Conservation (phyloP, 2,797 vertebrate species). For the Manis javanica region DNA sequence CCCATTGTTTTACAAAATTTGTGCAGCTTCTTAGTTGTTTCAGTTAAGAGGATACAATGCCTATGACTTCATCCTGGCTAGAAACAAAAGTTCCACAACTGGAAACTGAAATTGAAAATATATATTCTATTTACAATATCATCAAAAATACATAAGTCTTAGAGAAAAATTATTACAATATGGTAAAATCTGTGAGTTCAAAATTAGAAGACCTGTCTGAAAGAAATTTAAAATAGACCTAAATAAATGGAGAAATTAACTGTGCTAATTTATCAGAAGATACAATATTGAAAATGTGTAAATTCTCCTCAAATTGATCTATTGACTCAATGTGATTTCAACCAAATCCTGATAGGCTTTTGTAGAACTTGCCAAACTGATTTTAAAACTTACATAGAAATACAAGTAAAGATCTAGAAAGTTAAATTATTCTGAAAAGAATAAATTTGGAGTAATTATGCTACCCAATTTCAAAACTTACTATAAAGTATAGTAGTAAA, state of each 20-base stretch:
- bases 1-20: neutral
- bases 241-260: conserved; percentile 13
- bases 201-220: conserved; percentile 41
- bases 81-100: neutral
- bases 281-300: neutral
- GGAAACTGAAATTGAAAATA: neutral
- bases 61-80: neutral
- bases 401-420: conserved; percentile 38
- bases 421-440: conserved; percentile 54
- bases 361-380: conserved; percentile 33
- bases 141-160: conserved; percentile 27
- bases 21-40: neutral
- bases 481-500: conserved; percentile 28
- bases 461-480: neutral
- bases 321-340: conserved; percentile 21
- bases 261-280: conserved; percentile 41
- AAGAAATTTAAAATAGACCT: conserved; percentile 5
- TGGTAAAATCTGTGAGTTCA: neutral
- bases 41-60: neutral
- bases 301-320: conserved; percentile 21
- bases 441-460: conserved; percentile 32
- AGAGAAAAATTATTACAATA: neutral
- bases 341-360: neutral
- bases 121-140: neutral
- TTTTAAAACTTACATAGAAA: conserved; percentile 34